Conservation (phyloP, 2,888 invertebrate genomes). For the Phasia obesa region DNA sequence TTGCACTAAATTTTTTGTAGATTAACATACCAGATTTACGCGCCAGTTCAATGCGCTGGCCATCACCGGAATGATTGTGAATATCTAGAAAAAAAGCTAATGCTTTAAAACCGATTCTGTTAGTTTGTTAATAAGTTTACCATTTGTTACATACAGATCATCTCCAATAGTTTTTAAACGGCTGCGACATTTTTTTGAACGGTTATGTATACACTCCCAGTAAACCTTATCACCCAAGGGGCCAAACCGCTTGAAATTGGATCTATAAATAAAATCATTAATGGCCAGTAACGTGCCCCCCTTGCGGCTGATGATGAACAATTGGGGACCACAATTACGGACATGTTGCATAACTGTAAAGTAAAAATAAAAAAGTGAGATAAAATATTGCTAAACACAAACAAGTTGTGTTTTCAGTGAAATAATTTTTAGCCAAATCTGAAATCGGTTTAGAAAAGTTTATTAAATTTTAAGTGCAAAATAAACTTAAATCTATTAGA, state of each 20-base stretch:
- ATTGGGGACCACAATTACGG: slow-evolving; percentile 79
- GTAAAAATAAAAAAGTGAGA: slow-evolving; percentile 37
- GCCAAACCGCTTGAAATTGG: slow-evolving; percentile 81
- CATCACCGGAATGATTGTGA: slow-evolving; percentile 81
- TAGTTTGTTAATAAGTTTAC: slow-evolving; percentile 71
- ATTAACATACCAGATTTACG: slow-evolving; percentile 79
- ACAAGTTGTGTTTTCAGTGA: not conserved
- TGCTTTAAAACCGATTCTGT: not conserved
- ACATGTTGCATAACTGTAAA: slow-evolving; percentile 77
- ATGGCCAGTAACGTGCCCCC: slow-evolving; percentile 81
- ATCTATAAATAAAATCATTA: slow-evolving; percentile 82
- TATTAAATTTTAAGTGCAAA: not conserved
- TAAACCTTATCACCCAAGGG: slow-evolving; percentile 80
- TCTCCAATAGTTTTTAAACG: slow-evolving; percentile 82
- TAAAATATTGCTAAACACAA: slow-evolving; percentile 2
- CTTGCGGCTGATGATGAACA: slow-evolving; percentile 81
- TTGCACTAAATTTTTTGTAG: slow-evolving; percentile 78
- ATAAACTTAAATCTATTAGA: not conserved
- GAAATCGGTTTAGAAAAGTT: too few relatives aligned
- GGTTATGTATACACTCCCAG: slow-evolving; percentile 82
- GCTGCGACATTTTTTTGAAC: slow-evolving; percentile 82
- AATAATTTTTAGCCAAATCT: too few relatives aligned
- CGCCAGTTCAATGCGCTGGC: slow-evolving; percentile 79
- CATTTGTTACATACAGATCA: slow-evolving; percentile 81
- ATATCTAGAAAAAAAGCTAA: slow-evolving; percentile 76